These are phyloP conservation scores for Sinella curviseta DNA, from an alignment of 1,140 invertebrate genomes.

Conservation along the genomic window DNA sequence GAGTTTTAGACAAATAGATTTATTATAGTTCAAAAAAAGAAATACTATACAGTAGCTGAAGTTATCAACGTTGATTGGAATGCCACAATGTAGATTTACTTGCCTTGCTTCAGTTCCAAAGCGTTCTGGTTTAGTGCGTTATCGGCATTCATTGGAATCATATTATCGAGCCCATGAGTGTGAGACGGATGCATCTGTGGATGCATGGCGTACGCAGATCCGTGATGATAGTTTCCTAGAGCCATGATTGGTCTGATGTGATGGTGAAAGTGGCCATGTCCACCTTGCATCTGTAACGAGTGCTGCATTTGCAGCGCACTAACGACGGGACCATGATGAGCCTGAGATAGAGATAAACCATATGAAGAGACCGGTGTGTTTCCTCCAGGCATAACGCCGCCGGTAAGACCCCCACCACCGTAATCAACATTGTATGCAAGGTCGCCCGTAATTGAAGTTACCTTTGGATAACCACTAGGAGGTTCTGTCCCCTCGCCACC, in stretches of 20 bases:
- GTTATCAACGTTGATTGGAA: neutral
- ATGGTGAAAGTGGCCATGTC: slow-evolving; percentile 18
- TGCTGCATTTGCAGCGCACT: slow-evolving; percentile 35
- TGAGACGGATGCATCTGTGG: neutral
- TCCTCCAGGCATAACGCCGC: neutral
- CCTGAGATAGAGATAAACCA: slow-evolving; percentile 26
- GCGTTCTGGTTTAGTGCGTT: neutral
- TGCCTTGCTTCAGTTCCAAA: neutral
- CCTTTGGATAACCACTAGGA: neutral
- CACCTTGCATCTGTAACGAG: slow-evolving; percentile 28
- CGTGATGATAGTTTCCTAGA: neutral
- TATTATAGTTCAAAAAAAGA: neutral
- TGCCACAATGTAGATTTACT: neutral
- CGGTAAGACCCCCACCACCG: neutral
- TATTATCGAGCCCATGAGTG: neutral
- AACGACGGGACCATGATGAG: slow-evolving; percentile 29
- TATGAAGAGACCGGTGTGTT: neutral
- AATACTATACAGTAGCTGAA: neutral
- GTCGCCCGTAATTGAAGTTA: neutral
- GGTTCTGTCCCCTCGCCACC: neutral
- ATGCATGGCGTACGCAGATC: neutral
- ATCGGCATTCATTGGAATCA: neutral
- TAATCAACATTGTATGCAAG: neutral
- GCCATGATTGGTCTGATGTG: neutral
- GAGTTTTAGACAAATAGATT: neutral